A percentile compares a stretch with the other conserved stretches of the same genome.
phyloP scores from a whole-genome alignment of 2,888 invertebrate genomes.

The Escarpia spicata region DNA sequence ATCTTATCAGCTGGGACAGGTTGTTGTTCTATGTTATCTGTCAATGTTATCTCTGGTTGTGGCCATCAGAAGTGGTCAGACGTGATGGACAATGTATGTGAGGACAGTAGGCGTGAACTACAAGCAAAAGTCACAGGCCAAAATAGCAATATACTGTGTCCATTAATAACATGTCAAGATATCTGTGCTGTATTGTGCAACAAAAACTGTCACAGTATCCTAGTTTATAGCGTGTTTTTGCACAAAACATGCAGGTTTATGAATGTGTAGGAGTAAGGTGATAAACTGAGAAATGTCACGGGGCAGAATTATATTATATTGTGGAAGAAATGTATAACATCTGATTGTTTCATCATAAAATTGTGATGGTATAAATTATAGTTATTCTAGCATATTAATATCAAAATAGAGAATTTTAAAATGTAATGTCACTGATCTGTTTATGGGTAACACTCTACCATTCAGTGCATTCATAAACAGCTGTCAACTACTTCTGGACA shows the following conservation, averaged over 20 bases:
- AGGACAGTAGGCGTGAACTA: not conserved
- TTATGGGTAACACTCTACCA: too few relatives aligned
- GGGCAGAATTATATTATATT: not conserved
- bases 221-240: not conserved
- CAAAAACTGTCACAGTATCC: not conserved
- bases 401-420: too few relatives aligned
- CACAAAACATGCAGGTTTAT: not conserved
- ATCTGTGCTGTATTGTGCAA: not conserved
- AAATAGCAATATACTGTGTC: not conserved
- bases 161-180: not conserved
- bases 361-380: too few relatives aligned
- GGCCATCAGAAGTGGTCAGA: not conserved
- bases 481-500: too few relatives aligned
- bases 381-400: too few relatives aligned
- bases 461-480: too few relatives aligned
- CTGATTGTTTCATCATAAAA: not conserved
- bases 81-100: not conserved
- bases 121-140: not conserved
- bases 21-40: not conserved
- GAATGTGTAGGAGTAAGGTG: not conserved
- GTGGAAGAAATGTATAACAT: not conserved
- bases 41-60: not conserved
- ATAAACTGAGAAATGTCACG: not conserved
- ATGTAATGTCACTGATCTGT: too few relatives aligned
- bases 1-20: not conserved